Evolutionary conservation across 1,140 invertebrate species (phyloP).

Genomic region (Scaptodrosophila lebanonensis): DNA sequence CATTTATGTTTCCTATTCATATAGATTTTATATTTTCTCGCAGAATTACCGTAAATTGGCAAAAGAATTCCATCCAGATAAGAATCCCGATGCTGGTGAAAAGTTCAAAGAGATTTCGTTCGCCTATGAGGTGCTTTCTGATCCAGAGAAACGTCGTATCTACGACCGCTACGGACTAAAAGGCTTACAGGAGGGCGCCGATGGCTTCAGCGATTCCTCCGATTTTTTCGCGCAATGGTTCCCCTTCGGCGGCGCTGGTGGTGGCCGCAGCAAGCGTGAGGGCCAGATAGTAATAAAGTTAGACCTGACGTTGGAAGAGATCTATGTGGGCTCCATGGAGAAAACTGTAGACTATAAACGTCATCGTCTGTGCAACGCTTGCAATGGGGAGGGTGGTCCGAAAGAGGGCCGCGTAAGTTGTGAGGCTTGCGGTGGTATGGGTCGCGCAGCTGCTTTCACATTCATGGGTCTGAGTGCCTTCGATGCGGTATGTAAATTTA

Average conservation of each 20-base stretch:
- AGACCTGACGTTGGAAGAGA: conserved; percentile 91
- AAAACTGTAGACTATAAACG: conserved; percentile 90
- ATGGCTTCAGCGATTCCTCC: conserved; percentile 80
- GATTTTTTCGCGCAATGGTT: conserved; percentile 82
- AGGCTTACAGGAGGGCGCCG: conserved; percentile 86
- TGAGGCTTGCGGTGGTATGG: conserved; percentile 46
- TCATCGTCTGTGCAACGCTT: conserved; percentile 87
- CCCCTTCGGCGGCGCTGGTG: conserved; percentile 73
- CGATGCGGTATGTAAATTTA: conserved; percentile 43
- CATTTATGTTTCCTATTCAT: no score
- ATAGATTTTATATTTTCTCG: conserved; percentile 48
- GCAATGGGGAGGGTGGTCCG: conserved; percentile 90
- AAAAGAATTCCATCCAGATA: conserved; percentile 93
- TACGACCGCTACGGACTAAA: conserved; percentile 89
- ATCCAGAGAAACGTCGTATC: conserved; percentile 82
- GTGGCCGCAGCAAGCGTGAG: conserved; percentile 30
- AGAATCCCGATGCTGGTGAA: conserved; percentile 88
- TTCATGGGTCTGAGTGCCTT: conserved; percentile 61
- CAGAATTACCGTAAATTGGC: conserved; percentile 90
- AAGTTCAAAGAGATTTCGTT: conserved; percentile 94
- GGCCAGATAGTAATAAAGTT: conserved; percentile 68
- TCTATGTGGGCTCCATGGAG: conserved; percentile 91
- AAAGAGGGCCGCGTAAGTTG: conserved; percentile 77
- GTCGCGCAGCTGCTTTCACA: conserved; percentile 45
- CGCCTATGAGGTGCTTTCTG: conserved; percentile 90